Evolutionary conservation across 2,888 invertebrate species (phyloP), one percentile per base, ranked within the genome.

Genomic region (Bembecia ichneumoniformis): DNA sequence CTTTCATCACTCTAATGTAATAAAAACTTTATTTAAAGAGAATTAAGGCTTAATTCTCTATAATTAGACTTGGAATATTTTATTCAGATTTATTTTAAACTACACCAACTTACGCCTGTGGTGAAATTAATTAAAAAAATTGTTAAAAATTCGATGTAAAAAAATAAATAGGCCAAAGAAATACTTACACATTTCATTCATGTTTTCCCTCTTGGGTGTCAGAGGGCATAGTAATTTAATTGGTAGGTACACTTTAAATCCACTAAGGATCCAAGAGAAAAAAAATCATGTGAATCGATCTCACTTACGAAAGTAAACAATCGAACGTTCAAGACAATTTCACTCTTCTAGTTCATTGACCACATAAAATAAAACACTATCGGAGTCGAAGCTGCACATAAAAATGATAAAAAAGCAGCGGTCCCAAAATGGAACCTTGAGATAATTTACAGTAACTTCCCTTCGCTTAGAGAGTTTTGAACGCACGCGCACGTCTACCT

Each of bases 121-220:
- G 20, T 20, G 5, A 20, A 7, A 20, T 20, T 20, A 1, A 20
- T 20, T 7, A 20, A 20, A 20, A 20, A 20, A 28, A 28, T 9
- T 28, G 5, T 28, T 4, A 28, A 28, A 28, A 7, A 1, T 28
- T 28, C 28, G 28, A 28, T 9, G 9, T 28, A 28, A 28, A 28
- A 28, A 9, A 7, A 28, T 28, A 28, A 28, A 9, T 9, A 28
- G 28, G 28, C 9, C 28, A 28, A 15, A 49, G 52, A 49, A 57
- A 57, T 77, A 83, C 83, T 84, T 68, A 84, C 83, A 82, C 78
- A 82, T 83, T 64, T 81, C 80, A 70, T 77, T 71, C 74, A 77
- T 77, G 49, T 43, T 49, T 40, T 48, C 43, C 28, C 36, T 34
- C 15, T 47, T 43, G 43, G 34, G 13, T 28, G 48, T 48, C 34